Base-by-base conservation (phyloP, 2,113 vertebrate species). In the Anoplopoma fimbria region DNA sequence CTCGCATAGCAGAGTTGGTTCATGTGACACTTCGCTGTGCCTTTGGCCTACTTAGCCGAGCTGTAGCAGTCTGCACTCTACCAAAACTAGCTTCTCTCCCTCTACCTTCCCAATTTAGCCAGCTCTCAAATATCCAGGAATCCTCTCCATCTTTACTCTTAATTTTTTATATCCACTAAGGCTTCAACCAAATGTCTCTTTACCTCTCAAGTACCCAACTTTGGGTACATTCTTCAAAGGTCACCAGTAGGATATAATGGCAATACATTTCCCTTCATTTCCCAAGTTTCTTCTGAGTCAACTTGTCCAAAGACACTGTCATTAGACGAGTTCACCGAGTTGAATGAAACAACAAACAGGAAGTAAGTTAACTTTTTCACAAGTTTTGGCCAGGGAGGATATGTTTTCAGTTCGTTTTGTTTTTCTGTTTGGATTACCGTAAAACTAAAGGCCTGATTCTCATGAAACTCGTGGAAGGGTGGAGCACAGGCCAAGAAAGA, bases 21-120 rank as follows among this genome's bases (percentile, higher is more conserved):
- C 89, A 92, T 89, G 75, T 89, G 84, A 89, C 89, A 89, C 86
- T 88, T 84, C 73, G 78, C 74, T 68, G 63, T 79, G 87, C 86
- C 80, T 91, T 86, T 92, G 87, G 78, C 91, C 91, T 89, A 91
- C 82, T 92, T 93, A 83, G 49, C 53, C 0, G 64, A 49, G 75
- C 79, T 53, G 62, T 65, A 81, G 79, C 75, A 31, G 62, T 60
- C 27, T 83, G 36, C 57, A 75, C 57, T 86, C 73, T 60, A 53
- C 33, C 31, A 47, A 38, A 55, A 73, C 58, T 42, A 75, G 40
- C 42, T 76, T 57, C 61, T 42, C 45, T n/a, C 49, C 55, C n/a
- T 27, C 72, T 19, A 49, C 63, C 33, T 75, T 2, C 2, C 27
- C 27, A 53, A 57, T 15, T 69, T 49, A 67, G 57, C 49, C 60